Base-by-base conservation (phyloP, 2,113 vertebrate genomes). In the Brienomyrus brachyistius region DNA sequence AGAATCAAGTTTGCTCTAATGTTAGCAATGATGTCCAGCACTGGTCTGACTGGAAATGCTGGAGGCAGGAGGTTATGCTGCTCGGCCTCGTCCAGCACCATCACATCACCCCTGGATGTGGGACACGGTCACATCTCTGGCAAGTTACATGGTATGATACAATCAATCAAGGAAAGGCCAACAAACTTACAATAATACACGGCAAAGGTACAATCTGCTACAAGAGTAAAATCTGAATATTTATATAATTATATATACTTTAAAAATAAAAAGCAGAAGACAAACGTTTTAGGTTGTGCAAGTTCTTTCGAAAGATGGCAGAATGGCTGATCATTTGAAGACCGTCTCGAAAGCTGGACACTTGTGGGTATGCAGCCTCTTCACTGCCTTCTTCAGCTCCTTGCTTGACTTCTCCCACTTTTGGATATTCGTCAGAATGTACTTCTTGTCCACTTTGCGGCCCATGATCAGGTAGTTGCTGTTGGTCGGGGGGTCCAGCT, bases 361-460 rank as follows among this genome's bases (percentile, higher is more conserved):
- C 84, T 97, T 97, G 0, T 97, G 94, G 59, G 94, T 97, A 59
- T 97, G 97, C 94, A 99, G 95, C 90, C 97, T 98, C 96, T 97
- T 99, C 94, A 99, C 96, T 92, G 97, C 97, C 93, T 97, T 98
- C 94, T 97, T 99, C 96, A 99, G 98, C 92, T 99, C 98, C 54
- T 96, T 97, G 96, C 97, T 99, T 93, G 96, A 95, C 96, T 98
- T 99, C 95, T 99, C 98, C 98, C 98, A 99, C 95, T 98, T 98
- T 94, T 99, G 98, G 94, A 99, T 98, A 89, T 97, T 97, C 0
- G 98, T 99, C 93, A 99, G 94, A 88, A 99, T 95, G 93, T 97
- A 97, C 94, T 99, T 98, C 93, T 96, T 96, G 93, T 98, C 98
- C 92, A 97, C 97, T 93, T 98, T 98, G 88, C 98, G 97, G 54